Evolutionary conservation across 2,113 vertebrate species (phyloP).

Genomic region (Clarias batrachus): DNA sequence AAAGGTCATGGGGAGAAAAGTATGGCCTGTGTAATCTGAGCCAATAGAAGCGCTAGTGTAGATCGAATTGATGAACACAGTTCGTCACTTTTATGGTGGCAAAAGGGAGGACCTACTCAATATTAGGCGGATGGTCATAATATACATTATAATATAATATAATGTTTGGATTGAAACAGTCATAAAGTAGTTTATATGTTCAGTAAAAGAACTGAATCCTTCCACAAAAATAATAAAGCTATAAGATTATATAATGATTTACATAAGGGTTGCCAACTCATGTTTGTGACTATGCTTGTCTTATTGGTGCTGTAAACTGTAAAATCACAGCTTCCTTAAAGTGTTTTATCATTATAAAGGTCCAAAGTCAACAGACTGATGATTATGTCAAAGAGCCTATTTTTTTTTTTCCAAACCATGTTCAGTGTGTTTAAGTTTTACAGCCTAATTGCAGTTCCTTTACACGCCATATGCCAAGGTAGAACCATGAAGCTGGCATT

Average conservation of each 20-base stretch:
- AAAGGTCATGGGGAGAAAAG: no score
- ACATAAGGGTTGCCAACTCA: background rate
- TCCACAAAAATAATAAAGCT: background rate
- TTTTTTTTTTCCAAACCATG: background rate
- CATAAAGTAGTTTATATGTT: background rate
- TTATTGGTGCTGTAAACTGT: background rate
- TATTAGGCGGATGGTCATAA: no score
- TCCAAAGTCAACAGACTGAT: background rate
- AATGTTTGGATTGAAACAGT: background rate
- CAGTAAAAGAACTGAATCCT: background rate
- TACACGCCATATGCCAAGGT: background rate
- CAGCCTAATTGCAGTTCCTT: background rate
- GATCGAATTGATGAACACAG: no score
- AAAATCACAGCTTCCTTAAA: constrained; percentile 11
- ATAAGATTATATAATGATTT: background rate
- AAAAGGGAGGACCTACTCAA: no score
- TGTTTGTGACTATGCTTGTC: background rate
- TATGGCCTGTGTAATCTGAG: no score
- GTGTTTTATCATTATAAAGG: background rate
- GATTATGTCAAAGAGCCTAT: background rate
- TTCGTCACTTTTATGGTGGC: no score
- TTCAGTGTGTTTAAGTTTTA: background rate
- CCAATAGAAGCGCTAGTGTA: no score
- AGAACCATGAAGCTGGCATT: background rate
- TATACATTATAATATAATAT: background rate